Base-by-base conservation (phyloP, 2,888 invertebrate genomes). In the Meandrusa payeni region DNA sequence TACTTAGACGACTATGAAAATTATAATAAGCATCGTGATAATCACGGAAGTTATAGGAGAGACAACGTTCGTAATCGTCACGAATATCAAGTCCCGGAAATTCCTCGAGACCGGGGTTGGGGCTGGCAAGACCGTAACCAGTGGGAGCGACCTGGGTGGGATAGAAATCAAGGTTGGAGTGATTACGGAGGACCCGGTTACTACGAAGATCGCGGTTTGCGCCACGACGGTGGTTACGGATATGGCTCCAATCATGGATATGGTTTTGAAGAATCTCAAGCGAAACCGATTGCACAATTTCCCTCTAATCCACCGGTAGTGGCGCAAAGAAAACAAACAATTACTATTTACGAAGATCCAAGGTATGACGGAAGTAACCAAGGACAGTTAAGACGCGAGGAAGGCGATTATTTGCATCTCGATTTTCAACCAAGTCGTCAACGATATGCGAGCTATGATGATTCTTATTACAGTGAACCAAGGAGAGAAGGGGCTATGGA, bases 331-430 rank as follows among this genome's bases (percentile, higher is more conserved):
- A 81, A 85, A 48, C 87, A 88, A 55, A 88, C 88, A 6, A 88
- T 88, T 43, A 88, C 88, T 2, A 88, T 88, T 41, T 88, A 88
- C 43, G 88, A 88, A 60, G 88, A 88, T 55, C 88, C 88, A 3
- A 69, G 88, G 48, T 85, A 88, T 48, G 66, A 73, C 28, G 83
- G 81, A 0, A 76, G 75, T 19, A 76, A 78, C 50, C 73, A 74
- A 31, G 82, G 81, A 0, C 73, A 81, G 48, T 52, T 81, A 24
- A 69, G 76, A 41, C 67, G 72, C 37, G 78, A 83, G 45, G 77
- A 81, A 50, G 88, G 85, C 0, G 83, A 85, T 55, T 76, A 75
- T 41, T 62, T 88, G 3, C 77, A 86, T 51, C 55, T 88, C 12
- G 87, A 88, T 40, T 80, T 67, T 45, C 80, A 85, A 37, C 88